These are phyloP conservation scores for Steinernema hermaphroditum DNA, from an alignment of 2,888 invertebrate genomes.

Conservation along the genomic window DNA sequence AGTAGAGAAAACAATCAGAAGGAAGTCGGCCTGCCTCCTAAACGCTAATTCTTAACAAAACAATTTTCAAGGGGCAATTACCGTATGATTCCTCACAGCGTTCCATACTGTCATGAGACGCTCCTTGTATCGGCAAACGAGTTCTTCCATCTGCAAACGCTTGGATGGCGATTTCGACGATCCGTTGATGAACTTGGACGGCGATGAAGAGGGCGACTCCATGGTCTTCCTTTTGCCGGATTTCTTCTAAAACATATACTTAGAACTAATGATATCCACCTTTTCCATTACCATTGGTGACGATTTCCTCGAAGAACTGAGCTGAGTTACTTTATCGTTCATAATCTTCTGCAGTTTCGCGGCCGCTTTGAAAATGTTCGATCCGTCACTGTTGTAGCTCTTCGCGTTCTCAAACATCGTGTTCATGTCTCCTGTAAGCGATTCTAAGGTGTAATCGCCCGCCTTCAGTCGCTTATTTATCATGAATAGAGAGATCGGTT, in stretches of 20 bases:
- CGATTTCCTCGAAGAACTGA: not conserved
- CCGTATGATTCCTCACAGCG: conserved; percentile 46
- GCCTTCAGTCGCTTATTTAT: conserved; percentile 71
- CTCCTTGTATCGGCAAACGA: conserved; percentile 69
- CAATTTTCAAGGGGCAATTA: no score
- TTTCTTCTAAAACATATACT: conserved; percentile 6
- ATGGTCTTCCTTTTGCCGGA: not conserved
- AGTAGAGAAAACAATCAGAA: conserved; percentile 90
- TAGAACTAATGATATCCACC: not conserved
- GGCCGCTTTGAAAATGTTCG: conserved; percentile 82
- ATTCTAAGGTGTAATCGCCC: conserved; percentile 75
- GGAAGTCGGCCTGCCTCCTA: conserved; percentile 79
- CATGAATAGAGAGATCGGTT: conserved; percentile 89
- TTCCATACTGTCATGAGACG: conserved; percentile 80
- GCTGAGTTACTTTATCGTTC: not conserved
- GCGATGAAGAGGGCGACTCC: not conserved
- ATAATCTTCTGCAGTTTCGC: conserved; percentile 72
- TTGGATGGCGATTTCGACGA: conserved; percentile 36
- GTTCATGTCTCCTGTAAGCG: conserved; percentile 89
- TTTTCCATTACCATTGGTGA: not conserved
- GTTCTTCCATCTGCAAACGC: conserved; percentile 54
- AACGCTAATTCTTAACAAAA: conserved; percentile 35
- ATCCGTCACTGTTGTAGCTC: conserved; percentile 81
- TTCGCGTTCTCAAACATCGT: conserved; percentile 96
- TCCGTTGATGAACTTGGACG: not conserved